Evolutionary conservation across 2,797 vertebrate species (phyloP).

Genomic region (Ibycter americanus): DNA sequence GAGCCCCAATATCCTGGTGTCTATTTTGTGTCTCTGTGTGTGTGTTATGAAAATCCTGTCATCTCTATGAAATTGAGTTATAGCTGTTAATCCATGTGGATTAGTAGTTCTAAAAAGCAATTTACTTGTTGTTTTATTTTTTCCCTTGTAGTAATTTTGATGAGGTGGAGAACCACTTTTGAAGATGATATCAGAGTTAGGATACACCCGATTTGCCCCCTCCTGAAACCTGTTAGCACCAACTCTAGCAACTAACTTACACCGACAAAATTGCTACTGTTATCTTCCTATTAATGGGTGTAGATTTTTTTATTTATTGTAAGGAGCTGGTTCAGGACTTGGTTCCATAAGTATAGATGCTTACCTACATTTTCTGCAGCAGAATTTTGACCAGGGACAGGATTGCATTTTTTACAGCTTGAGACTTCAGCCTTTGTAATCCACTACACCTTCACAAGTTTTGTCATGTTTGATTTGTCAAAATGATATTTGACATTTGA

Average conservation of each 20-base stretch:
- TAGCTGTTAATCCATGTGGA: not conserved
- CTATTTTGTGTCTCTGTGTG: not conserved
- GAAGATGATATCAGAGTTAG: not conserved
- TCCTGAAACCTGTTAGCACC: not conserved
- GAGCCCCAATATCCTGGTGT: constrained; percentile 4
- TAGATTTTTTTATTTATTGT: not conserved
- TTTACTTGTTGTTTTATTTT: not conserved
- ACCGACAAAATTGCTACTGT: not conserved
- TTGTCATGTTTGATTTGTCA: not conserved
- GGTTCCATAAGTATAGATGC: not conserved
- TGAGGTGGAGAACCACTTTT: not conserved
- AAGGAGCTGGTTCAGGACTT: not conserved
- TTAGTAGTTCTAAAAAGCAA: constrained; percentile 8
- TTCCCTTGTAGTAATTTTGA: not conserved
- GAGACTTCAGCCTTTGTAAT: not conserved
- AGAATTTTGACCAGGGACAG: not conserved
- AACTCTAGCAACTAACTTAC: not conserved
- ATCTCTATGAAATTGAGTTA: not conserved
- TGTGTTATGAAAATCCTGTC: not conserved
- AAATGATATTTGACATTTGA: no score
- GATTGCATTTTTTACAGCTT: not conserved
- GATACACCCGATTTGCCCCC: not conserved
- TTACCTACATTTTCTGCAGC: not conserved
- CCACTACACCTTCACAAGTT: not conserved
- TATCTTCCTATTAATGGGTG: not conserved